Percentiles rank a stretch among this genome's conserved stretches.
These are phyloP conservation scores for Megastigmus dorsalis DNA, from an alignment of 2,888 invertebrate species.

Conservation along the genomic window DNA sequence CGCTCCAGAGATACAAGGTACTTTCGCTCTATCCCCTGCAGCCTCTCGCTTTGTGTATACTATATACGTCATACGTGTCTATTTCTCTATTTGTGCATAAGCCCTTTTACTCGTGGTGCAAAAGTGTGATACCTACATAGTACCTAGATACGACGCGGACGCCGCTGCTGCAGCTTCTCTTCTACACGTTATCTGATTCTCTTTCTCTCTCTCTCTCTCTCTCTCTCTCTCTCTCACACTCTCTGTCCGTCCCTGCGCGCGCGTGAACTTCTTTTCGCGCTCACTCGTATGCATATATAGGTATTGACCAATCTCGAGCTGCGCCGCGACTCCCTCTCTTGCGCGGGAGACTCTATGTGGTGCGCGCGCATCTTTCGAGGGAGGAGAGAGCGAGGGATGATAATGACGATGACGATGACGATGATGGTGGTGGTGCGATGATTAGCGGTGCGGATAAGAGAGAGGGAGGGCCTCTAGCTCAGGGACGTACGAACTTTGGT, in stretches of 20 bases:
- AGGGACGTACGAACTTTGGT: slow-evolving; percentile 38
- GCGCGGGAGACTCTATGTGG: too few species aligned
- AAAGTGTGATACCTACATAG: background rate
- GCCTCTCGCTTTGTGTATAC: too few species aligned
- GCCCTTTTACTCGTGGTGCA: background rate
- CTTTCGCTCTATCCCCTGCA: too few species aligned
- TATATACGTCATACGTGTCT: too few species aligned
- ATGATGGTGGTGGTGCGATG: background rate
- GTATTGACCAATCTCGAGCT: too few species aligned
- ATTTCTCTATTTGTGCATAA: too few species aligned
- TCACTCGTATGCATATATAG: background rate
- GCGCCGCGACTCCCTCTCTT: too few species aligned
- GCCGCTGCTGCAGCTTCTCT: too few species aligned
- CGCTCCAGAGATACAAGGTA: slow-evolving; percentile 34
- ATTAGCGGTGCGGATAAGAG: background rate
- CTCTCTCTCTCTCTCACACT: background rate
- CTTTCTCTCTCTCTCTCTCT: background rate
- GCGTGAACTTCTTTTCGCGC: background rate
- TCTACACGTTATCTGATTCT: background rate
- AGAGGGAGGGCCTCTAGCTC: slow-evolving; percentile 11
- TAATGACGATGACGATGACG: too few species aligned
- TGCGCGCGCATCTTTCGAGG: background rate
- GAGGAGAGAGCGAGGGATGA: too few species aligned
- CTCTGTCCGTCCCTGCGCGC: background rate
- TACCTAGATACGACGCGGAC: too few species aligned